phyloP scores from a whole-genome alignment of 2,888 invertebrate genomes.

The Agrilus cyanescens region DNA sequence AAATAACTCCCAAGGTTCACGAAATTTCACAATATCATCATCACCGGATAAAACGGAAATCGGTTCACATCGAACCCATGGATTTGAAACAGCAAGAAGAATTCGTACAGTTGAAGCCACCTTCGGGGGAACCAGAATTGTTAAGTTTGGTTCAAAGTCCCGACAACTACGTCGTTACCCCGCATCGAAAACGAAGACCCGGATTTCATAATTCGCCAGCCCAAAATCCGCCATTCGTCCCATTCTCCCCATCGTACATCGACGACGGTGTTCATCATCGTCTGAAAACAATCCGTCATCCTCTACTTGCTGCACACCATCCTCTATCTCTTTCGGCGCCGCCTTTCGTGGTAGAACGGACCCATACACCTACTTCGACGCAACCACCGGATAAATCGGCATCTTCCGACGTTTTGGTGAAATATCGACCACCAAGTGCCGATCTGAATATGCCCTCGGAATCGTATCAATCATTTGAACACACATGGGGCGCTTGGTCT shows the following conservation, averaged over 20 bases:
- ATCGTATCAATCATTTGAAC: constrained; percentile 35
- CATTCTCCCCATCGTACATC: constrained; percentile 64
- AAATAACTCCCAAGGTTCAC: constrained; percentile 47
- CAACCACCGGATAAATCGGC: constrained; percentile 32
- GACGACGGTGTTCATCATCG: constrained; percentile 57
- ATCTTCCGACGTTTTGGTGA: constrained; percentile 44
- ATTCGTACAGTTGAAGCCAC: constrained; percentile 51
- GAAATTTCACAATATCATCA: constrained; percentile 37
- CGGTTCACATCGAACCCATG: constrained; percentile 52
- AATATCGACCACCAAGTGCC: constrained; percentile 57
- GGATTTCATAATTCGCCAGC: constrained; percentile 81
- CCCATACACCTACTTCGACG: constrained; percentile 46
- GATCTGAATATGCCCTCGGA: constrained; percentile 45
- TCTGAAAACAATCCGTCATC: constrained; percentile 41
- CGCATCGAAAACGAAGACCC: constrained; percentile 73
- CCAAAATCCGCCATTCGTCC: constrained; percentile 78
- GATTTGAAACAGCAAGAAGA: constrained; percentile 63
- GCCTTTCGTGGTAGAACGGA: constrained; percentile 52
- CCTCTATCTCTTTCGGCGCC: constrained; percentile 64
- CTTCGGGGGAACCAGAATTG: constrained; percentile 50
- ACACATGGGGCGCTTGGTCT: constrained; percentile 54
- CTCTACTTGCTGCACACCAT: constrained; percentile 51
- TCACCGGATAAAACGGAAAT: constrained; percentile 45
- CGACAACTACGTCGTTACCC: constrained; percentile 73
- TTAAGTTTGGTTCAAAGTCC: constrained; percentile 62